These are phyloP conservation scores for Podarcis cretensis DNA, from an alignment of 2,113 vertebrate genomes.

Conservation along the genomic window DNA sequence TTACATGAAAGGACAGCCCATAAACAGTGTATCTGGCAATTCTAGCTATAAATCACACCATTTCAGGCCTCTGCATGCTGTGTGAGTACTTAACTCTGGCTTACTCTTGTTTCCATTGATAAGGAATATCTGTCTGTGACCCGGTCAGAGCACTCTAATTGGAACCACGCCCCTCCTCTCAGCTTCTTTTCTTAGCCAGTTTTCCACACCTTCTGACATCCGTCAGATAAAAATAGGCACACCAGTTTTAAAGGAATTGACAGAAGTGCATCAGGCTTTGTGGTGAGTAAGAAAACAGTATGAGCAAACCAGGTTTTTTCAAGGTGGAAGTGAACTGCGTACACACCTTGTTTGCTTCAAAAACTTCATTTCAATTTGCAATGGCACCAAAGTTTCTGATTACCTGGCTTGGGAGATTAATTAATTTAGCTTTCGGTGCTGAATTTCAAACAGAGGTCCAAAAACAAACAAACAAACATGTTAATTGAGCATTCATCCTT, in stretches of 20 bases:
- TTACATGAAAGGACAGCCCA: background rate
- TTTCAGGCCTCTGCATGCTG: background rate
- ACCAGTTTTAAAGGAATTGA: background rate
- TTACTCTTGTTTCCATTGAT: conserved; percentile 24
- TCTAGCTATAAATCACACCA: background rate
- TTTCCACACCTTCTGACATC: background rate
- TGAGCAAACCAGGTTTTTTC: background rate
- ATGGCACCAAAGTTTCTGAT: background rate
- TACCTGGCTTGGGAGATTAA: background rate
- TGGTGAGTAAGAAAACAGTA: background rate
- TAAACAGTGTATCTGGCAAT: background rate
- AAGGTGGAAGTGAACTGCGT: background rate
- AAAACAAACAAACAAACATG: too few relatives aligned
- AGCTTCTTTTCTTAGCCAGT: conserved; percentile 30
- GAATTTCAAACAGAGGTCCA: background rate
- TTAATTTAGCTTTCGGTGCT: background rate
- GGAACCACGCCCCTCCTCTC: conserved; percentile 20
- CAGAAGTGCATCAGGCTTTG: background rate
- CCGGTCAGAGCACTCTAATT: conserved; percentile 16
- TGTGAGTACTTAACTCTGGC: background rate
- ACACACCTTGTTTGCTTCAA: background rate
- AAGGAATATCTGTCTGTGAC: background rate
- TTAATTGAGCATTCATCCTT: too few relatives aligned
- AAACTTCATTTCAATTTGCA: background rate
- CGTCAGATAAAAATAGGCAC: background rate